Evolutionary conservation across 2,797 vertebrate species (phyloP), one percentile per base, ranked within the genome.

Genomic region (Synaphobranchus kaupii): DNA sequence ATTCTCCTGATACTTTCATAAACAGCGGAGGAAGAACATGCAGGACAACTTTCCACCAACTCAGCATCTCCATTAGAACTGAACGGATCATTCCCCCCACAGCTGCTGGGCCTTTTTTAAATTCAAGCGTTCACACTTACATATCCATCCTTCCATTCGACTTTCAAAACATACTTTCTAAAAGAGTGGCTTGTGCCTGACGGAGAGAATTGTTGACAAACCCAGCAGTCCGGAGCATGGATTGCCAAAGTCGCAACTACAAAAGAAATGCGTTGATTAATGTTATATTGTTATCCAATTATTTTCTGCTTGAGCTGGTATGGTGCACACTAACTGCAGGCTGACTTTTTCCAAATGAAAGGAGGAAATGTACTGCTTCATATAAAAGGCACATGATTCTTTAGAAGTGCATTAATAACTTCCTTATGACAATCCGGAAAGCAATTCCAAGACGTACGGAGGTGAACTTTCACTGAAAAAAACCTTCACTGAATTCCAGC

Each of bases 381-480:
- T 80, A 80, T 71, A 71, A 76, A 80, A 80, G 17, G 76, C 76
- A 80, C 47, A n/a, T 80, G 76, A 80, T 80, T 44, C 47, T 25
- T 80, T 9, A 50, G 22, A 80, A 80, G 39, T 44, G 9, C 76
- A 47, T 48, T 80, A 80, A 80, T 80, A 80, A 80, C 47, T 80
- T 50, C 76, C 76, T 80, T 80, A 80, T 20, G 44, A 47, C 76
- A 80, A 48, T 50, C 76, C 48, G 44, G 20, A 80, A 48, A 50
- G 47, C 47, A 50, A 50, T 48, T 80, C 76, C 76, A 80, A 48
- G 39, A 80, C 44, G 10, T n/a, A 22, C 31, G 44, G 73, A 44
- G 22, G 76, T 80, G 44, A 48, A 80, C 76, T 80, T 80, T 20
- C n/a, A n/a, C n/a, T n/a, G n/a, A n/a, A n/a, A 80, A 80, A 80